These are phyloP conservation scores for Romanomermis culicivorax DNA, from an alignment of 2,888 invertebrate genomes.

Conservation along the genomic window DNA sequence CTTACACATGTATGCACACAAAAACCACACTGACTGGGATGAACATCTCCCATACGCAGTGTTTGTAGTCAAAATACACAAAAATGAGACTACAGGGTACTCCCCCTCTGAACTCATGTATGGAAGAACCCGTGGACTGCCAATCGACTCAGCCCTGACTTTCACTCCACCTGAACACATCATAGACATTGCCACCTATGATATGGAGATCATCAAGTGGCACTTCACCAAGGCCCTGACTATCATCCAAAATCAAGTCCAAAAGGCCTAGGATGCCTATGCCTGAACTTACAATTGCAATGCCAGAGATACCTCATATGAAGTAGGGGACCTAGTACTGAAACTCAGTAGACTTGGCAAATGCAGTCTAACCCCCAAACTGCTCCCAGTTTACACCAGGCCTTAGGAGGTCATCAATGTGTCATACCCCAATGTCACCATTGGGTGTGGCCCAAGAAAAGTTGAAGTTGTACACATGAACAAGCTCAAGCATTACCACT, in stretches of 20 bases:
- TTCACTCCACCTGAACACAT: not conserved
- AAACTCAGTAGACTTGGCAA: not conserved
- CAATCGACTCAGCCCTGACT: not conserved
- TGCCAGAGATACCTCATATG: not conserved
- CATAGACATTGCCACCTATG: not conserved
- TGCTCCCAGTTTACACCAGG: not conserved
- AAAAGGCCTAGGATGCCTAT: not conserved
- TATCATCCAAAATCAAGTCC: not conserved
- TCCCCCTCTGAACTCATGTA: not conserved
- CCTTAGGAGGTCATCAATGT: not conserved
- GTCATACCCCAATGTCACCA: not conserved
- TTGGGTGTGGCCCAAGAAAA: no score
- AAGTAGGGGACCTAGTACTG: not conserved
- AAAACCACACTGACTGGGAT: not conserved
- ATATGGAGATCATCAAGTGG: not conserved
- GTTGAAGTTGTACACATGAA: no score
- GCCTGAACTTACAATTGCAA: not conserved
- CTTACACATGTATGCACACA: not conserved
- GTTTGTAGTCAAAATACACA: not conserved
- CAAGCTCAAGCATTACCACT: no score
- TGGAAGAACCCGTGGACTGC: not conserved
- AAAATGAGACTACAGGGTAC: not conserved
- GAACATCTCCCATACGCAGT: not conserved
- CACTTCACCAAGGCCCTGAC: not conserved
- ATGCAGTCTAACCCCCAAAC: not conserved